A percentile compares a stretch with the other conserved stretches of the same genome.
These are phyloP conservation scores for Prenolepis imparis DNA, from an alignment of 2,888 invertebrate species.

Conservation along the genomic window DNA sequence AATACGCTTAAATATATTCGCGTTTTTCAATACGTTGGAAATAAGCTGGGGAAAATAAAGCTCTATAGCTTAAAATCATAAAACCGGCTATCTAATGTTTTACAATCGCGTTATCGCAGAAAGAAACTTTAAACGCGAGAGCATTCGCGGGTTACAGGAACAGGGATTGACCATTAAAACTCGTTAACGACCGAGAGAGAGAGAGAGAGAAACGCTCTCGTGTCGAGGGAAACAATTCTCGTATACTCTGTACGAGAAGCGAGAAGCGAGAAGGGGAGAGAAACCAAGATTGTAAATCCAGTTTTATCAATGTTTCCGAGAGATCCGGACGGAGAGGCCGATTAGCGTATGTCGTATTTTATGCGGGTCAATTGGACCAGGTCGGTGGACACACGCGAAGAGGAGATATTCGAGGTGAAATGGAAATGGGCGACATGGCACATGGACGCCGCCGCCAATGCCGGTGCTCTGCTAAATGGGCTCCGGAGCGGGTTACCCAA, in stretches of 20 bases:
- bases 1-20: neutral
- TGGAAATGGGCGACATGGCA: constrained; percentile 71
- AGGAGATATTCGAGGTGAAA: constrained; percentile 73
- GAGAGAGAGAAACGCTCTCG: neutral
- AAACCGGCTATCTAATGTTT: neutral
- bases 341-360: constrained; percentile 71
- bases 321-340: constrained; percentile 33
- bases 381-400: constrained; percentile 68
- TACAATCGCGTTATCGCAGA: neutral
- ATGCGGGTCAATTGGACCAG: constrained; percentile 65
- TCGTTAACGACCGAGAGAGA: constrained; percentile 1
- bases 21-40: neutral
- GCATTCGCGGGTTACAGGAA: neutral
- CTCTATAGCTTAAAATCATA: neutral
- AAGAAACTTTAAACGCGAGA: neutral
- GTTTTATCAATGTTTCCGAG: constrained; percentile 43
- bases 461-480: constrained; percentile 75
- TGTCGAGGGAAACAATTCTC: neutral
- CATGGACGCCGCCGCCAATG: constrained; percentile 64
- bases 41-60: neutral
- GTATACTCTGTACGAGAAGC: neutral
- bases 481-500: constrained; percentile 80
- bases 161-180: neutral
- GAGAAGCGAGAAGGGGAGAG: neutral
- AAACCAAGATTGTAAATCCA: constrained; percentile 24